Evolutionary conservation across 2,797 vertebrate species (phyloP), one percentile per base, ranked within the genome.

Genomic region (Scolopax rusticola): DNA sequence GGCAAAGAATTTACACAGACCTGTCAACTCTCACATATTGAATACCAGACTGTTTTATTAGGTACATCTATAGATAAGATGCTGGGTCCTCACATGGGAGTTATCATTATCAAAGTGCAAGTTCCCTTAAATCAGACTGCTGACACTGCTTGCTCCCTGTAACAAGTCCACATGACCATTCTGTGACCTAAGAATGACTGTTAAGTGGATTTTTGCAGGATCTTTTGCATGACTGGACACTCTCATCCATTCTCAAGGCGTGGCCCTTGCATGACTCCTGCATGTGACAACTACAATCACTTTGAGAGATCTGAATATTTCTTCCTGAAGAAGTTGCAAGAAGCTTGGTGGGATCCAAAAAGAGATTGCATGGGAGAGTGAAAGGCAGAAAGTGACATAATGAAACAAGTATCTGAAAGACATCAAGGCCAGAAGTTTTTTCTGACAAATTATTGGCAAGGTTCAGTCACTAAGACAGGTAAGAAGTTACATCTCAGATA

Each of bases 301-400:
- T 80, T 40, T 6, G 17, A 56, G 30, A 45, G 12, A 21, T 20
- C n/a, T 27, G 57, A 93, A 30, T 60, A 54, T 15, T 84, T 75
- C 71, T 56, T 88, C 50, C 63, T 36, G 24, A 48, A 63, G 9
- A 64, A 84, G 24, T 4, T 90, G 61, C 25, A 54, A 77, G 15
- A 51, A 40, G 5, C 32, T 63, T 67, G 30, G 43, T 54, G n/a
- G 27, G 36, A 79, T 63, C 12, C 24, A 59, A 89, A 89, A 33
- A 63, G 15, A 20, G 11, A 24, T 0, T n/a, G 14, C 0, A 0
- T 15, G 19, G 47, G 4, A 70, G 40, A 53, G 17, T 41, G 25
- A 64, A 24, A 56, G 33, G 41, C 11, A 87, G 47, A 38, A 84
- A 59, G 7, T 36, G 41, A 36, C 28, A 11, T 2, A 57, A 54